Evolutionary conservation across 2,797 vertebrate genomes (phyloP), one percentile per base, ranked within the genome.

Genomic region (Coreius guichenoti): DNA sequence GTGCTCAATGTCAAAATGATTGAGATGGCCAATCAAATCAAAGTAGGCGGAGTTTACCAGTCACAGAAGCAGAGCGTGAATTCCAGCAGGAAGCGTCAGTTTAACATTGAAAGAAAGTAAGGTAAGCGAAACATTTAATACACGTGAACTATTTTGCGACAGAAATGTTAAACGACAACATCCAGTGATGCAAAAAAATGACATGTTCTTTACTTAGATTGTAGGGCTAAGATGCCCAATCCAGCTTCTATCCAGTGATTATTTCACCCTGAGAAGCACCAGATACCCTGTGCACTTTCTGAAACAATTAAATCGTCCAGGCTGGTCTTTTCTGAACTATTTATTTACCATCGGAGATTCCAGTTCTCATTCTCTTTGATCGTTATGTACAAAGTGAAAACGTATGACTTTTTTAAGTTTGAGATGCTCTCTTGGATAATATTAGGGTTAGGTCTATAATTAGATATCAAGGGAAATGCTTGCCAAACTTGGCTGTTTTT

Each of bases 401-500:
- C 8, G 0, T 1, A 65, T 21, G 17, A 19, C 16, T 61, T 31
- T 47, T 77, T 45, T 2, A 1, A 5, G 6, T 19, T 12, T 61
- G 9, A 79, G 58, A 65, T 19, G 16, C n/a, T 79, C 16, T 63
- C 58, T 4, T 5, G 2, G 33, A 78, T 61, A 43, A 23, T 39
- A 61, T 76, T 43, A 58, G 36, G 36, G 77, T 79, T 79, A 47
- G 58, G 23, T 29, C 19, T 65, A 29, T 85, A 72, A 85, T 85
- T 68, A 72, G 83, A 39, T 61, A 56, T 79, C 83, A 49, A 63
- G 75, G 83, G 76, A 72, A 77, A 77, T 43, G 47, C 68, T 69
- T 67, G 9, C 58, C 61, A 73, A 83, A 84, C 43, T 21, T 31
- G 61, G 45, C 45, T 67, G 63, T 74, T 82, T 76, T 47, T 36